These are phyloP conservation scores for Apus apus DNA, from an alignment of 2,113 vertebrate genomes.

Conservation along the genomic window DNA sequence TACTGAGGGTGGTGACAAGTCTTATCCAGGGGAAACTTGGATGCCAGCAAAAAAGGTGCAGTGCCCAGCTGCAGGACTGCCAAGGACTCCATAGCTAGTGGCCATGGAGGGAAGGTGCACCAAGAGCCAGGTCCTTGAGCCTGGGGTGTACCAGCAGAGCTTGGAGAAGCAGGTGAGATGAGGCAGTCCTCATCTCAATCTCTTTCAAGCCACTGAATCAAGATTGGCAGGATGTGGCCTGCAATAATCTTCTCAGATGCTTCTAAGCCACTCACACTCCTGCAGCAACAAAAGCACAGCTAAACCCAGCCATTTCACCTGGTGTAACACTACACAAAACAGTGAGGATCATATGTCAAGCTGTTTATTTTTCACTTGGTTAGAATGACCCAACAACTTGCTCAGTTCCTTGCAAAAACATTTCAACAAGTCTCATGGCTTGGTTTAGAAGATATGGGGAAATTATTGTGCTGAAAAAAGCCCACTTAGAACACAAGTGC, in stretches of 20 bases:
- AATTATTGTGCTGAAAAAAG: conserved; percentile 50
- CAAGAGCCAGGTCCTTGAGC: not conserved
- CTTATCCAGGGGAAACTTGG: not conserved
- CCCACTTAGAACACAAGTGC: conserved; percentile 29
- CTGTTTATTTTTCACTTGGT: conserved; percentile 48
- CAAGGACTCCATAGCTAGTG: not conserved
- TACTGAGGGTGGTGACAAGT: not conserved
- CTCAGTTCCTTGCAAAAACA: conserved; percentile 7
- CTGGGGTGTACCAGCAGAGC: not conserved
- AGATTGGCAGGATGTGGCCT: conserved; percentile 17
- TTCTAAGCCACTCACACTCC: not conserved
- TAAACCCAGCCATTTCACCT: not conserved
- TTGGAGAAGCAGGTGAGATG: not conserved
- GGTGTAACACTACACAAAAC: not conserved
- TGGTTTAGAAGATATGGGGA: conserved; percentile 43
- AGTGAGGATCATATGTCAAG: conserved; percentile 36
- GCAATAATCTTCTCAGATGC: not conserved
- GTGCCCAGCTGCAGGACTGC: not conserved
- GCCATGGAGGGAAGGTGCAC: not conserved
- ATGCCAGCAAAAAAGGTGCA: not conserved
- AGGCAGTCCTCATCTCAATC: not conserved
- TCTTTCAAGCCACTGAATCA: not conserved
- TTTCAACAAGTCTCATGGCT: conserved; percentile 30
- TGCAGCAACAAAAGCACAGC: conserved; percentile 6
- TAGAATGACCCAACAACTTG: conserved; percentile 49